Evolutionary conservation across 2,113 vertebrate genomes (phyloP).

Genomic region (Columba livia): DNA sequence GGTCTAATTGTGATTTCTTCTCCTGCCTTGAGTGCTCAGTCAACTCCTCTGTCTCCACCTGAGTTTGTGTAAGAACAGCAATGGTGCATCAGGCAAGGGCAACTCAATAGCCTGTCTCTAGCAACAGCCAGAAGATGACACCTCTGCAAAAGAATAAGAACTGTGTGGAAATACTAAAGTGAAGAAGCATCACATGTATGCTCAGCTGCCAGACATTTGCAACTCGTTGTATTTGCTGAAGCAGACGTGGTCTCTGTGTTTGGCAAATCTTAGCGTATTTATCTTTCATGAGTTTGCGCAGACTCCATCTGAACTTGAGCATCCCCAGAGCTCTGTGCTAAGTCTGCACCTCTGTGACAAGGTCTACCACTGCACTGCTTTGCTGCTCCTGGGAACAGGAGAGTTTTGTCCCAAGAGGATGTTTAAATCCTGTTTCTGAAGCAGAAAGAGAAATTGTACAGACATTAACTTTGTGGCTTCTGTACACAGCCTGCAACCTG

Average conservation of each 20-base stretch:
- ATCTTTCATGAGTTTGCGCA: neutral
- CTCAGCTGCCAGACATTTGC: neutral
- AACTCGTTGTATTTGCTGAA: neutral
- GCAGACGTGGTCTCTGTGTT: neutral
- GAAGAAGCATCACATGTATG: neutral
- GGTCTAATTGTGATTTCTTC: neutral
- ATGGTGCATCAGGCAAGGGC: neutral
- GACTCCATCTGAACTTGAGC: neutral
- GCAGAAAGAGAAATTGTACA: neutral
- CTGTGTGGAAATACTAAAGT: neutral
- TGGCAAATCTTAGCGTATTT: neutral
- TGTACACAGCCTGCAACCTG: neutral
- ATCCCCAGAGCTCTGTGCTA: neutral
- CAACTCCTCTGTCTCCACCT: neutral
- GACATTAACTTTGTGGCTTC: neutral
- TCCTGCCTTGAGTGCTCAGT: neutral
- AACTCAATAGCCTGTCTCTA: neutral
- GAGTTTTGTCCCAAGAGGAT: neutral
- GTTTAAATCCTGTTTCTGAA: neutral
- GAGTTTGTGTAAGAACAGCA: neutral
- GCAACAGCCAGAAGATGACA: neutral
- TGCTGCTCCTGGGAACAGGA: neutral
- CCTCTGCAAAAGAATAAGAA: neutral
- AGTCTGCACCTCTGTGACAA: neutral
- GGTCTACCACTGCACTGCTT: neutral